Evolutionary conservation across 2,888 invertebrate genomes (phyloP).

Genomic region (Branchinecta sandiegonensis): DNA sequence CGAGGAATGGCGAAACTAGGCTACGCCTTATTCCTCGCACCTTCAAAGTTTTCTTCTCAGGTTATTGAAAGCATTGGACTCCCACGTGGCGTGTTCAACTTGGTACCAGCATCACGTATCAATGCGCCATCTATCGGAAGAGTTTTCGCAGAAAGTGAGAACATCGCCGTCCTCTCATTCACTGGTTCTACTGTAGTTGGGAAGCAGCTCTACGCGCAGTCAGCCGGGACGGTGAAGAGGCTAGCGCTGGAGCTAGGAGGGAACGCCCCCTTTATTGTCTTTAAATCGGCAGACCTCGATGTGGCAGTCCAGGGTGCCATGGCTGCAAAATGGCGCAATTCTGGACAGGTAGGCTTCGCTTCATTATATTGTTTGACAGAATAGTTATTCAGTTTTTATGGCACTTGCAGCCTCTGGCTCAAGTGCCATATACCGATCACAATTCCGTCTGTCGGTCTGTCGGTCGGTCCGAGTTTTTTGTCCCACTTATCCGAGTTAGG

Average conservation of each 20-base stretch:
- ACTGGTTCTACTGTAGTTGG: conserved; percentile 35
- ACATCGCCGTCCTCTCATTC: conserved; percentile 41
- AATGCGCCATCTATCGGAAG: conserved; percentile 37
- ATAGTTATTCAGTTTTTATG: too few species aligned
- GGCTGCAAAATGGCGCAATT: conserved; percentile 82
- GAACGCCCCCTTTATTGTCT: conserved; percentile 96
- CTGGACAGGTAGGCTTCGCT: conserved; percentile 51
- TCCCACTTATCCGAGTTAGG: too few species aligned
- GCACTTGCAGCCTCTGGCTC: too few species aligned
- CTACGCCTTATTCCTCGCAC: neutral
- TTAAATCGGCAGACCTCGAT: conserved; percentile 74
- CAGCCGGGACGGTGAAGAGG: conserved; percentile 71
- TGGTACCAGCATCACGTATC: conserved; percentile 37
- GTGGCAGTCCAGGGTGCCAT: conserved; percentile 72
- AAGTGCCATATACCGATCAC: too few species aligned
- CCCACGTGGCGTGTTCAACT: conserved; percentile 42
- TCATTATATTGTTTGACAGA: too few species aligned
- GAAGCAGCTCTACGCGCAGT: conserved; percentile 52
- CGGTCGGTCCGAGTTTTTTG: too few species aligned
- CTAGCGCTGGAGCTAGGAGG: conserved; percentile 91
- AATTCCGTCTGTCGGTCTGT: too few species aligned
- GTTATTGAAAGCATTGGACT: conserved; percentile 25
- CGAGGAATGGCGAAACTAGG: neutral
- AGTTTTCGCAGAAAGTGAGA: conserved; percentile 37
- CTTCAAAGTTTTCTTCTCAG: neutral